A percentile compares a stretch with the other conserved stretches of the same genome.
Evolutionary conservation across 2,888 invertebrate genomes (phyloP).

Genomic region (Micoletzkya japonica): DNA sequence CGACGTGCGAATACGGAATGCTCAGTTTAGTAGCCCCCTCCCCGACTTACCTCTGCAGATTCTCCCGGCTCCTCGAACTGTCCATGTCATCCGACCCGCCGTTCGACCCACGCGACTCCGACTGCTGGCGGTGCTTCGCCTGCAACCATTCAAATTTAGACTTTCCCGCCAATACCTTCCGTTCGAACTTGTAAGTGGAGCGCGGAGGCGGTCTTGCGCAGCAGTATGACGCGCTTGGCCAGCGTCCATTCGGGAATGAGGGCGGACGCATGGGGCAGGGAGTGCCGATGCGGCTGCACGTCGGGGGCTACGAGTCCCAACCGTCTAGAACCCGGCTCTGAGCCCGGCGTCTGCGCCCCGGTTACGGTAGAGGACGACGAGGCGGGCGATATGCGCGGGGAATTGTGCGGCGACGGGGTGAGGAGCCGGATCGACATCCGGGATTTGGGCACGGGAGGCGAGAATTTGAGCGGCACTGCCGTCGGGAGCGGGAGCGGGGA

Average conservation of each 20-base stretch:
- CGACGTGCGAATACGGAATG: too few relatives aligned
- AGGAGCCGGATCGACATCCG: not conserved
- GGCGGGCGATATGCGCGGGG: conserved; percentile 8
- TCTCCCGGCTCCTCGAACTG: conserved; percentile 22
- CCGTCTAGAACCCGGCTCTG: not conserved
- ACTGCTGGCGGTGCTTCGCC: conserved; percentile 27
- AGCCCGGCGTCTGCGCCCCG: not conserved
- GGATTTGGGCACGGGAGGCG: not conserved
- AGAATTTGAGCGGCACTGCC: too few relatives aligned
- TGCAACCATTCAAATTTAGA: not conserved
- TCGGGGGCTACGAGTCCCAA: conserved; percentile 5
- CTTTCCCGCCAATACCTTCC: too few relatives aligned
- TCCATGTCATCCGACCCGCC: conserved; percentile 26
- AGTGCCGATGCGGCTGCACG: conserved; percentile 10
- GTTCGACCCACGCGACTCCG: conserved; percentile 12
- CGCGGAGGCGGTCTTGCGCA: conserved; percentile 21
- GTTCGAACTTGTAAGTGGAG: conserved; percentile 22
- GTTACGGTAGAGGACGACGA: conserved; percentile 10
- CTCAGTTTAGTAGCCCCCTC: not conserved
- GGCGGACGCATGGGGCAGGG: conserved; percentile 3
- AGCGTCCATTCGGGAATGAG: conserved; percentile 24
- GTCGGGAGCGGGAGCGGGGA: too few relatives aligned
- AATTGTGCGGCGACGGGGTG: not conserved
- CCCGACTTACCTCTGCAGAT: conserved; percentile 21
- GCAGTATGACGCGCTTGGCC: conserved; percentile 21